phyloP scores from a whole-genome alignment of 1,140 invertebrate genomes.

The Lasioglossum baleicum region DNA sequence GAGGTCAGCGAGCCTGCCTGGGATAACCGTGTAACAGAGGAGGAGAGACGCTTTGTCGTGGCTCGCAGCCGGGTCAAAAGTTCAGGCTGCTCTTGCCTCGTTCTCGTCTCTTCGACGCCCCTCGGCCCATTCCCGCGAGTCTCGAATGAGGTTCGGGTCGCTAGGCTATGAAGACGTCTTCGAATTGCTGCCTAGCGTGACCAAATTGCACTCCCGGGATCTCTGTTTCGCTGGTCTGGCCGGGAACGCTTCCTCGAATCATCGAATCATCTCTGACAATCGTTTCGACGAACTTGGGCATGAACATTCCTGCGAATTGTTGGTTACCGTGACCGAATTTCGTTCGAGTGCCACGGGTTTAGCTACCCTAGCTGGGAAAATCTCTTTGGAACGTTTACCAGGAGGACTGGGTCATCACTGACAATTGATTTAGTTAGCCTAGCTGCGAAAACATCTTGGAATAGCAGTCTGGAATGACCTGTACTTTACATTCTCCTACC shows the following conservation, averaged over 20 bases:
- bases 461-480: too few species aligned
- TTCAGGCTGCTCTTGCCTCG: conserved; percentile 31
- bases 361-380: too few species aligned
- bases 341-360: too few species aligned
- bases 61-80: conserved; percentile 64
- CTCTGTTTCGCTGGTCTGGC: too few species aligned
- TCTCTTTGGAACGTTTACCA: too few species aligned
- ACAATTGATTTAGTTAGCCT: too few species aligned
- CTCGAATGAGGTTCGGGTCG: background rate
- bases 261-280: too few species aligned
- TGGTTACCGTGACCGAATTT: background rate
- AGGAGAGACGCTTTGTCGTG: conserved; percentile 60
- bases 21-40: conserved; percentile 46
- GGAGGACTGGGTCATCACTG: too few species aligned
- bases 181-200: background rate
- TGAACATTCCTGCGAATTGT: background rate
- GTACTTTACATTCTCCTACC: too few species aligned
- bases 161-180: background rate
- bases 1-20: conserved; percentile 55
- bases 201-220: background rate
- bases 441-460: too few species aligned
- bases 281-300: background rate
- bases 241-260: too few species aligned
- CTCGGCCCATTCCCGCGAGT: background rate
- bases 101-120: background rate